phyloP scores from a whole-genome alignment of 2,113 vertebrate genomes.

The Dicerorhinus sumatrensis region DNA sequence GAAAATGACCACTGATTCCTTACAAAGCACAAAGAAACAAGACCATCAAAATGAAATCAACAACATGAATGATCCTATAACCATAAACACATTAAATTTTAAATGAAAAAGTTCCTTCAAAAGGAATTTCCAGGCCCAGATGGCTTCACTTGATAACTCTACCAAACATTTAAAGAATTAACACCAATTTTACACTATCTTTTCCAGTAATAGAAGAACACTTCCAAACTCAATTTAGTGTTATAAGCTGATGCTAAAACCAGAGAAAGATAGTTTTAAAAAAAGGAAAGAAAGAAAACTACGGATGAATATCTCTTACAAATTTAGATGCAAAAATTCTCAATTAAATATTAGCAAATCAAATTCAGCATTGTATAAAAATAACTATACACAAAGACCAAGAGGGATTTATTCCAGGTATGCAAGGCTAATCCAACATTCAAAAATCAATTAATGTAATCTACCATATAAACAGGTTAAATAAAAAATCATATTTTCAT shows the following conservation, averaged over 20 bases:
- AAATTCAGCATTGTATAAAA: not conserved
- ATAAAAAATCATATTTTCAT: not conserved
- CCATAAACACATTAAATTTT: not conserved
- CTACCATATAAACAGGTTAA: not conserved
- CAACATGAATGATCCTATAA: not conserved
- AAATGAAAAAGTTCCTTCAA: not conserved
- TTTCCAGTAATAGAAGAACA: not conserved
- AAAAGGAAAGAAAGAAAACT: not conserved
- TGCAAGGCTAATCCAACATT: not conserved
- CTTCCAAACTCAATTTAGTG: not conserved
- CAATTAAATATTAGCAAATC: slow-evolving; percentile 17
- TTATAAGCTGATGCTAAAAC: not conserved
- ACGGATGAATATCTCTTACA: not conserved
- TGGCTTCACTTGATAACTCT: not conserved
- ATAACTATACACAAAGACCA: not conserved
- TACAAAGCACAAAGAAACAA: not conserved
- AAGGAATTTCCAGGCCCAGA: not conserved
- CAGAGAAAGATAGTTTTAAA: not conserved
- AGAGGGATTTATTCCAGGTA: not conserved
- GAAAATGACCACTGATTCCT: not conserved
- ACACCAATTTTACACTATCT: not conserved
- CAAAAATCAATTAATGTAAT: not conserved
- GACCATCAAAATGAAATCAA: not conserved
- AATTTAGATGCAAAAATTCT: slow-evolving; percentile 15
- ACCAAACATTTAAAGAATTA: not conserved